phyloP scores from a whole-genome alignment of 2,888 invertebrate species.

The Oxyteleia sp. region DNA sequence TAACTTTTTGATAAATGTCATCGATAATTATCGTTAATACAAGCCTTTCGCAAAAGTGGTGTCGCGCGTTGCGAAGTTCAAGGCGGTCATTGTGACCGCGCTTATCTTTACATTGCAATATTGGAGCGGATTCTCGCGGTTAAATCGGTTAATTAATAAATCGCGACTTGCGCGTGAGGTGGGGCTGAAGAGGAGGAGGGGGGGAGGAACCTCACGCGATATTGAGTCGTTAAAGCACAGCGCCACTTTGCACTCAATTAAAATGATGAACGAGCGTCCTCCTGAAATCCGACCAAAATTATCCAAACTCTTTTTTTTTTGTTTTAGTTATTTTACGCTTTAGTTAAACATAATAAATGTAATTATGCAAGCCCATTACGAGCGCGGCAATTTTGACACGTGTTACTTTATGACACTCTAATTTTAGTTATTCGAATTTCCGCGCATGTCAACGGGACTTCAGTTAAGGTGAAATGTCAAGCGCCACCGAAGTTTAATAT shows the following conservation, averaged over 20 bases:
- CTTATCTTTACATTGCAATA: constrained; percentile 39
- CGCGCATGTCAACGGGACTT: constrained; percentile 2
- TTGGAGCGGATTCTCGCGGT: constrained; percentile 35
- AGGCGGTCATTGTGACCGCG: constrained; percentile 54
- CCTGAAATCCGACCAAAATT: not conserved
- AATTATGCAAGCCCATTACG: constrained; percentile 38
- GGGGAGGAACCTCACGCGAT: not conserved
- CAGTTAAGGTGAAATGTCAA: constrained; percentile 38
- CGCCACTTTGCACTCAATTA: constrained; percentile 8
- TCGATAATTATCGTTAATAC: constrained; percentile 47
- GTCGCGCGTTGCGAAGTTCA: constrained; percentile 58
- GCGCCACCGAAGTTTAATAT: constrained; percentile 6
- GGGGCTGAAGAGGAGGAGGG: not conserved
- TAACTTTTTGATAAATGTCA: constrained; percentile 57
- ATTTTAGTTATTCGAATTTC: constrained; percentile 42
- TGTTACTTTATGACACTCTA: constrained; percentile 38
- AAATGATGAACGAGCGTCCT: constrained; percentile 24
- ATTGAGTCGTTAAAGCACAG: constrained; percentile 15
- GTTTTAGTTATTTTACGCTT: constrained; percentile 4
- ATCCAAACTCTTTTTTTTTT: not conserved
- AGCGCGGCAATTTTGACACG: constrained; percentile 33
- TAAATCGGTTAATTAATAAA: constrained; percentile 56
- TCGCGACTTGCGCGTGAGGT: not conserved
- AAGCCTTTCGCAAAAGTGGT: constrained; percentile 58
- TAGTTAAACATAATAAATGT: constrained; percentile 25